Evolutionary conservation across 2,888 invertebrate species (phyloP).

Genomic region (Himalopsyche anomala): DNA sequence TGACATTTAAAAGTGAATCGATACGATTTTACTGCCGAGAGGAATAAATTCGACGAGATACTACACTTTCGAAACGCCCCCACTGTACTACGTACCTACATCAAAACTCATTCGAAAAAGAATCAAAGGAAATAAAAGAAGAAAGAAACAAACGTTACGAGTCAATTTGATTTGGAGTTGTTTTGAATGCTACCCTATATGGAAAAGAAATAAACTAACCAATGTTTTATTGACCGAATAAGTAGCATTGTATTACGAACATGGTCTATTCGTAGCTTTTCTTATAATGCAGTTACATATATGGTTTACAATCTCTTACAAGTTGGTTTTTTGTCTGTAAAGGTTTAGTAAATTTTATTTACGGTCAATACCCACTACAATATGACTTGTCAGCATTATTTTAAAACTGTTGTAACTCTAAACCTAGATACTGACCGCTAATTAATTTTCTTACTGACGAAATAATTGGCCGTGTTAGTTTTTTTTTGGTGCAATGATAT

Average conservation of each 20-base stretch:
- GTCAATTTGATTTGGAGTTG: constrained; percentile 41
- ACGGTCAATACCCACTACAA: no score
- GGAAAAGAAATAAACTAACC: constrained; percentile 17
- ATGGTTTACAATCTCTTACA: no score
- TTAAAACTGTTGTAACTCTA: no score
- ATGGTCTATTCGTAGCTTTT: background rate
- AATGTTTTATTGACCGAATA: background rate
- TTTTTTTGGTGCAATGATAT: no score
- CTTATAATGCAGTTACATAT: no score
- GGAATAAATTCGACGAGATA: constrained; percentile 4
- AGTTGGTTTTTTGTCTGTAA: no score
- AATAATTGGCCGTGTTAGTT: no score
- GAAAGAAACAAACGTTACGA: constrained; percentile 28
- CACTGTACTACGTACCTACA: background rate
- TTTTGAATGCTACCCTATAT: constrained; percentile 27
- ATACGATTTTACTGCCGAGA: background rate
- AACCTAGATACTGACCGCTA: no score
- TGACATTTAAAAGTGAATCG: constrained; percentile 23
- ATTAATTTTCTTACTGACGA: no score
- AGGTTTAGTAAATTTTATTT: no score
- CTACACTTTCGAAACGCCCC: constrained; percentile 26
- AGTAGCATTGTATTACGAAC: constrained; percentile 11
- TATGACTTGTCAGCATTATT: no score
- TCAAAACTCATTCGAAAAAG: background rate
- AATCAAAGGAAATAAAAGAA: constrained; percentile 17